Conservation (phyloP, 1,140 invertebrate genomes). For the Drosophila malerkotliana region DNA sequence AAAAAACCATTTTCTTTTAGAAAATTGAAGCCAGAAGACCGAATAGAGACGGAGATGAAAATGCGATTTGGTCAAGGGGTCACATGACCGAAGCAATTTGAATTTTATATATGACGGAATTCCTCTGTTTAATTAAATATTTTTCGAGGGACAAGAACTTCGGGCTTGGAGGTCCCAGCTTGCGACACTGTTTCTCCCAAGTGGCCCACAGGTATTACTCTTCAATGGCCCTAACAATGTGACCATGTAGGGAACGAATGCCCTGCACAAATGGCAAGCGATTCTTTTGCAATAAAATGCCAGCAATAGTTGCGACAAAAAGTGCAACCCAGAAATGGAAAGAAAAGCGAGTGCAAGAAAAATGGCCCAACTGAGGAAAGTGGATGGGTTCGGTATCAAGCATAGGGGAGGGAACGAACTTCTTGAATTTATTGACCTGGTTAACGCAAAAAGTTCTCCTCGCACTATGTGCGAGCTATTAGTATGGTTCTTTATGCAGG, state of each 20-base stretch:
- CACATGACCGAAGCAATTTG: constrained; percentile 54
- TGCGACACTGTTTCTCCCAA: constrained; percentile 18
- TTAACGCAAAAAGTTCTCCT: constrained; percentile 34
- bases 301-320: constrained; percentile 65
- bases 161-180: constrained; percentile 1
- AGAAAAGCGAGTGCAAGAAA: constrained; percentile 48
- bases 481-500: too few relatives aligned
- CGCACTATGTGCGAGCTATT: constrained; percentile 48
- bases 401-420: constrained; percentile 53
- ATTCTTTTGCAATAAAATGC: constrained; percentile 63
- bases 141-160: constrained; percentile 35
- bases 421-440: constrained; percentile 68
- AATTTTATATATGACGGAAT: constrained; percentile 63
- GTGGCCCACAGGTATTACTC: constrained; percentile 21
- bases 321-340: constrained; percentile 49
- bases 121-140: constrained; percentile 72
- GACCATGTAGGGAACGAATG: constrained; percentile 23
- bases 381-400: constrained; percentile 19
- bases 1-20: constrained; percentile 45
- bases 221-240: constrained; percentile 10
- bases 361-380: constrained; percentile 37
- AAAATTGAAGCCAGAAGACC: constrained; percentile 49
- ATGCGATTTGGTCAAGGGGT: constrained; percentile 61
- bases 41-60: background rate
- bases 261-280: constrained; percentile 52